Evolutionary conservation across 2,888 invertebrate species (phyloP), one percentile per base, ranked within the genome.

Genomic region (Drosophila aldrichi): DNA sequence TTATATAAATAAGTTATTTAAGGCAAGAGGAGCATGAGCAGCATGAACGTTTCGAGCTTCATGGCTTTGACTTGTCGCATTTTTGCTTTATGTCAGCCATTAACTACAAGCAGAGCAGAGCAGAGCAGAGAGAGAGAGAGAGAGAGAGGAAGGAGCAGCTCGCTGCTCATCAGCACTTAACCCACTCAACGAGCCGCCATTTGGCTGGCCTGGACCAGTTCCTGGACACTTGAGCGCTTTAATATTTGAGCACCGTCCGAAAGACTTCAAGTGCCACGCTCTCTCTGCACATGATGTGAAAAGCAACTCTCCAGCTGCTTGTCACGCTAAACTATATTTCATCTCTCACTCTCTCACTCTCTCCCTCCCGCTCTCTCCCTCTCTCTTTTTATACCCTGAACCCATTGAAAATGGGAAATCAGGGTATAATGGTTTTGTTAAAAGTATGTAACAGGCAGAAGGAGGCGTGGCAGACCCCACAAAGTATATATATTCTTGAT

Each of bases 121-220:
- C 4, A 3, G 22, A 22, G 25, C 25, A 29, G 29, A 7, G 7
- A 29, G 25, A 0, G 25, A 25, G 25, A 4, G 25, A 6, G 25
- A 6, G 25, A 2, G 29, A 29, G 29, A 29, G 29, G 25, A 25
- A 6, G 25, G 38, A 60, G 41, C 57, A n/a, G 41, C 57, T n/a
- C 73, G 44, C 49, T 74, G 83, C 83, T 81, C 83, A 70, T 81
- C 79, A 74, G 74, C 77, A 64, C 71, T 81, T 68, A 74, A 69
- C 65, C 68, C 72, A 79, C 77, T 79, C 77, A 25, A 66, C 40
- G 43, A 49, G 60, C 51, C 46, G 77, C 57, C 58, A 68, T 62
- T 73, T 49, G 62, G 22, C 41, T 54, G 22, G 63, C 48, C 48
- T 71, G 66, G 52, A 56, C 62, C 63, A 58, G 16, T 63, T 66